A percentile compares a stretch with the other conserved stretches of the same genome.
Evolutionary conservation across 2,113 vertebrate genomes (phyloP).

Genomic region (Colaptes auratus): DNA sequence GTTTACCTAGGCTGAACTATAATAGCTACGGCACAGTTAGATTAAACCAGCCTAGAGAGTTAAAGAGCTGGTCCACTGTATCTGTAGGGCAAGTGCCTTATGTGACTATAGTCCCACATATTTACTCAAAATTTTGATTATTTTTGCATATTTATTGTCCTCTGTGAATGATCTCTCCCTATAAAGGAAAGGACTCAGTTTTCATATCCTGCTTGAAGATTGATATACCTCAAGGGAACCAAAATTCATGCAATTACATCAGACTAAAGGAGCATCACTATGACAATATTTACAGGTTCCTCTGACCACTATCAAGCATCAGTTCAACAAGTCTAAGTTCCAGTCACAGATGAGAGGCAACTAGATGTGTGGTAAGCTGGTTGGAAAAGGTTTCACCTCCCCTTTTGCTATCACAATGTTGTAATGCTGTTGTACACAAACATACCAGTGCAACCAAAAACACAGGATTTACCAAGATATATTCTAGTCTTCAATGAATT

Average conservation of each 20-base stretch:
- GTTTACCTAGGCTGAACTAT: neutral
- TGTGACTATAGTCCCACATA: neutral
- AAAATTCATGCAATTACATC: neutral
- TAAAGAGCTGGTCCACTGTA: neutral
- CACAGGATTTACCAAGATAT: neutral
- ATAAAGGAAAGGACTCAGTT: neutral
- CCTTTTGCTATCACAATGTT: neutral
- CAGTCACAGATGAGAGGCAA: neutral
- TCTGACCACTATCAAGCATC: neutral
- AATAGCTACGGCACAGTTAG: neutral
- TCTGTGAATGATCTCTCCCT: neutral
- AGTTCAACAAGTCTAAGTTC: conserved; percentile 3
- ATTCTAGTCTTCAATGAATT: neutral
- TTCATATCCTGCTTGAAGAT: neutral
- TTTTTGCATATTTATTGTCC: neutral
- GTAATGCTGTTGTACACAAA: neutral
- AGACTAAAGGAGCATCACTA: neutral
- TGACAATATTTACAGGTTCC: neutral
- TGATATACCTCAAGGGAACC: neutral
- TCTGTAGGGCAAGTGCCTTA: neutral
- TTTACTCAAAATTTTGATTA: neutral
- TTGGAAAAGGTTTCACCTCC: neutral
- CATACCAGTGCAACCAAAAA: neutral
- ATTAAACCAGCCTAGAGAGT: neutral
- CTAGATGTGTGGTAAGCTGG: neutral